These are phyloP conservation scores for Eulemur albifrons DNA, from an alignment of 2,797 vertebrate species.

Conservation along the genomic window DNA sequence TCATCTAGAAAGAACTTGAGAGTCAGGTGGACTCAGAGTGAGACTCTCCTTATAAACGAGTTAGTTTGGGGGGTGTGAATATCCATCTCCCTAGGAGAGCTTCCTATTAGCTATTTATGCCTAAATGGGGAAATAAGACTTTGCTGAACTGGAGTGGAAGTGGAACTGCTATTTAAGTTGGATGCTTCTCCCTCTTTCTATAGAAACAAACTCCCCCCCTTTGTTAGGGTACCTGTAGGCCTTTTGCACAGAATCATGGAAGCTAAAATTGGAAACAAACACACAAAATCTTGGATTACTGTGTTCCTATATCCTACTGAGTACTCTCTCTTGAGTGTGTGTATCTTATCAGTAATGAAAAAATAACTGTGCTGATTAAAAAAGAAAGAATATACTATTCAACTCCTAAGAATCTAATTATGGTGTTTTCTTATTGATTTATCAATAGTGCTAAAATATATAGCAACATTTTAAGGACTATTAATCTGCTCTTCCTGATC, in stretches of 20 bases:
- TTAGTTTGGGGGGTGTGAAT: conserved; percentile 8
- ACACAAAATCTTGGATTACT: conserved; percentile 55
- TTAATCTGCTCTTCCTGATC: conserved; percentile 58
- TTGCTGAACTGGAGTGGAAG: conserved; percentile 30
- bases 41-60: conserved; percentile 50
- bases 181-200: not conserved
- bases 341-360: conserved; percentile 50
- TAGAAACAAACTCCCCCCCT: not conserved
- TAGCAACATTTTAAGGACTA: conserved; percentile 20
- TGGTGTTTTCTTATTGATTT: conserved; percentile 44
- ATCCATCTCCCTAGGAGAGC: conserved; percentile 57
- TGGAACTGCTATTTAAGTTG: conserved; percentile 39
- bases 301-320: conserved; percentile 53
- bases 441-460: conserved; percentile 17
- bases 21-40: conserved; percentile 34
- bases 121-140: not conserved
- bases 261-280: conserved; percentile 80
- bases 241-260: conserved; percentile 80
- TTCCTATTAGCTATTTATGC: conserved; percentile 39
- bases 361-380: conserved; percentile 30
- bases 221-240: conserved; percentile 40
- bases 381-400: conserved; percentile 42
- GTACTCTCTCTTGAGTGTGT: conserved; percentile 37
- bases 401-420: conserved; percentile 2
- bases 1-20: conserved; percentile 58